A percentile compares a stretch with the other conserved stretches of the same genome.
Evolutionary conservation across 2,113 vertebrate genomes (phyloP).

Genomic region (Phalacrocorax brasilianus): DNA sequence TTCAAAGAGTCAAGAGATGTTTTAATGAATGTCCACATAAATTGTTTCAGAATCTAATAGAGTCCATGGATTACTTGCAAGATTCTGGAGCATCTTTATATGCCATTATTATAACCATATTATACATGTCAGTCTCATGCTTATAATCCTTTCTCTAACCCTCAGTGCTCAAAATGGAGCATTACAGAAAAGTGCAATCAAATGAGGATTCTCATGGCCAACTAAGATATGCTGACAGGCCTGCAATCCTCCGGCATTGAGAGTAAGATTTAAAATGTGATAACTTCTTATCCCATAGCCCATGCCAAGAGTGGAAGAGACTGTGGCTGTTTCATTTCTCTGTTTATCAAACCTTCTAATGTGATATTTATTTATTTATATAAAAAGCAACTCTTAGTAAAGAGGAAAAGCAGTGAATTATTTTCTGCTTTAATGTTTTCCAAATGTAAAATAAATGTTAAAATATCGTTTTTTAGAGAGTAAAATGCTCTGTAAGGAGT

Average conservation of each 20-base stretch:
- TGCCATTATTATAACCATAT: background rate
- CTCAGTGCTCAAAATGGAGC: background rate
- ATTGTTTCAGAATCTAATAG: background rate
- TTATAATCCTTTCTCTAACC: background rate
- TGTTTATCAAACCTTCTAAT: background rate
- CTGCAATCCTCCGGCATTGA: background rate
- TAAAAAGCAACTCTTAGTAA: background rate
- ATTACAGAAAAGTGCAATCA: background rate
- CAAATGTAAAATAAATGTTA: background rate
- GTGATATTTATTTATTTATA: background rate
- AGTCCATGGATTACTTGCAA: background rate
- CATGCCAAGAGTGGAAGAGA: background rate
- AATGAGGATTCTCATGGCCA: background rate
- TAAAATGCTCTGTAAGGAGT: background rate
- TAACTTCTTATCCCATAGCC: background rate
- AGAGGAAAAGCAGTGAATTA: background rate
- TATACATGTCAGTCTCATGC: background rate
- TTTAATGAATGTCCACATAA: background rate
- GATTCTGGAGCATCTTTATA: background rate
- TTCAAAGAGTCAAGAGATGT: background rate
- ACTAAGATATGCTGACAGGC: background rate
- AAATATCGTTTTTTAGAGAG: background rate
- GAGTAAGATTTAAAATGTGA: background rate
- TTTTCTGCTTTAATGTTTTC: background rate
- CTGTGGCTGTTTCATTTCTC: background rate